Evolutionary conservation across 2,113 vertebrate genomes (phyloP).

Genomic region (Xenopus tropicalis): DNA sequence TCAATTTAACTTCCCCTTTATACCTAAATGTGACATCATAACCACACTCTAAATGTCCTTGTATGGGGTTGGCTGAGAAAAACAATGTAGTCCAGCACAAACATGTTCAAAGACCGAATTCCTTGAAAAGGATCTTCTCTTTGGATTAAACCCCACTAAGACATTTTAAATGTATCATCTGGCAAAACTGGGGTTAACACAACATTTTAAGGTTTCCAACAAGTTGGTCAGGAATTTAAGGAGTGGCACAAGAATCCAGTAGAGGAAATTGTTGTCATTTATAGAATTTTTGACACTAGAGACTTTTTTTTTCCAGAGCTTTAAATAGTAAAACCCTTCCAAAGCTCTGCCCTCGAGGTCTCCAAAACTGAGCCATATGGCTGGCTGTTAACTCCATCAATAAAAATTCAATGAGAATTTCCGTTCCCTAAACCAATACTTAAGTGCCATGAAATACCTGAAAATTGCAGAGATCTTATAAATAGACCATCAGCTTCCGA

Average conservation of each 20-base stretch:
- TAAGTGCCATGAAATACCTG: conserved; percentile 44
- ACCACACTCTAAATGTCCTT: no score
- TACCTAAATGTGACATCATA: no score
- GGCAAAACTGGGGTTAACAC: conserved; percentile 15
- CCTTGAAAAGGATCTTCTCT: no score
- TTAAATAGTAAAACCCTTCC: conserved; percentile 38
- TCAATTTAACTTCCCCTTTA: no score
- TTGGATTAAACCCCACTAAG: no score
- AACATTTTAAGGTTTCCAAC: background rate
- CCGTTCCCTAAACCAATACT: conserved; percentile 39
- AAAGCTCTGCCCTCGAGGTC: conserved; percentile 43
- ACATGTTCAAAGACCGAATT: no score
- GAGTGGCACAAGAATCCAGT: conserved; percentile 32
- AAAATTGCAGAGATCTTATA: conserved; percentile 42
- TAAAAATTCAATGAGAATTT: conserved; percentile 45
- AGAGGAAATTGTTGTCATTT: conserved; percentile 45
- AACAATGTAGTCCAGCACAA: no score
- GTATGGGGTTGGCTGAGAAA: no score
- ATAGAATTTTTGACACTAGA: conserved; percentile 44
- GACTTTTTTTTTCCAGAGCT: conserved; percentile 36
- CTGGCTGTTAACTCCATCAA: conserved; percentile 44
- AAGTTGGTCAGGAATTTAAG: conserved; percentile 38
- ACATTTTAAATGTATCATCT: background rate
- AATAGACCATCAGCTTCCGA: conserved; percentile 44
- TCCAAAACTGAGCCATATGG: conserved; percentile 34